Evolutionary conservation across 2,888 invertebrate genomes (phyloP).

Genomic region (Melanargia galathea): DNA sequence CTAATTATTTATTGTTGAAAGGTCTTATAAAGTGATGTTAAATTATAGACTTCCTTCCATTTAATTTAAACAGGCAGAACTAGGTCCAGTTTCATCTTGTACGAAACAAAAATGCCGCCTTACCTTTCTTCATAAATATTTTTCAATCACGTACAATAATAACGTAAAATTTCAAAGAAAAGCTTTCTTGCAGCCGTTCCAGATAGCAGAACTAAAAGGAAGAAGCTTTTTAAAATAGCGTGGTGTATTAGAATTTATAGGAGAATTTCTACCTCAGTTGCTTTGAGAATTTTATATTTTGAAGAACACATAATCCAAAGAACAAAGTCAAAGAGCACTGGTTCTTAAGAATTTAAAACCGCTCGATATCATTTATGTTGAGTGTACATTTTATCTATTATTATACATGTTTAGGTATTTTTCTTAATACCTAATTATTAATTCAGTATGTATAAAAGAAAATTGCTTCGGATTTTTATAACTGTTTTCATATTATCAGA

Average conservation of each 20-base stretch:
- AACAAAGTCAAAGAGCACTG: slow-evolving; percentile 8
- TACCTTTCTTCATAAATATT: neutral
- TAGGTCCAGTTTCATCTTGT: too few species aligned
- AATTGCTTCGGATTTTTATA: too few species aligned
- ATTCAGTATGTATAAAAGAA: too few species aligned
- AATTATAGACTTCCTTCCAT: too few species aligned
- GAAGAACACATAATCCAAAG: slow-evolving; percentile 2
- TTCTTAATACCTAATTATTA: too few species aligned
- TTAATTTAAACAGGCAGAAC: too few species aligned
- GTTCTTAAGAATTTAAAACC: neutral
- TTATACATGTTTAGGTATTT: too few species aligned
- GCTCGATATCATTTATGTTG: neutral
- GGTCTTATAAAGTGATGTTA: too few species aligned
- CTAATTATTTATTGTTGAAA: too few species aligned
- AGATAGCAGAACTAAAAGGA: slow-evolving; percentile 11
- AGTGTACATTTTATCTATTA: neutral
- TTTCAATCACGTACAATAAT: slow-evolving; percentile 1
- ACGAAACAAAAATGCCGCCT: neutral
- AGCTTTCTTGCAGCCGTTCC: neutral
- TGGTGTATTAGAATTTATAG: slow-evolving; percentile 12
- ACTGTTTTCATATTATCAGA: too few species aligned
- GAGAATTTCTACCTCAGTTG: slow-evolving; percentile 5
- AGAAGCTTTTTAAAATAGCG: slow-evolving; percentile 12
- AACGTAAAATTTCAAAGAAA: neutral
- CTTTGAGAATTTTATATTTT: slow-evolving; percentile 20